Percentiles rank a stretch among this genome's conserved stretches.
These are phyloP conservation scores for Anguilla marmorata DNA, from an alignment of 2,797 vertebrate genomes.

Conservation along the genomic window DNA sequence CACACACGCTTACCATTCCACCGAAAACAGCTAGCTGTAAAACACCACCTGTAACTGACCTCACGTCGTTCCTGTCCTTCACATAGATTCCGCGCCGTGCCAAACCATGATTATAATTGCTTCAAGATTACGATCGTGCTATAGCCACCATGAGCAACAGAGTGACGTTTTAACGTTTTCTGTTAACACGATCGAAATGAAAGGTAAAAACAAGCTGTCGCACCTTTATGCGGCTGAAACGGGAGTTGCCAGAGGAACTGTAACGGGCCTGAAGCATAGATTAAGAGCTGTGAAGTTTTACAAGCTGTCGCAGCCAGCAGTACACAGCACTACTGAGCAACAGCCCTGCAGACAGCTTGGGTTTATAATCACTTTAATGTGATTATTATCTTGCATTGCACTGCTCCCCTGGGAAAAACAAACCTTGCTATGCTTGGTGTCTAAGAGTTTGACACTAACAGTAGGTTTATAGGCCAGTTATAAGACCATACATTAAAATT, in stretches of 20 bases:
- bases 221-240: neutral
- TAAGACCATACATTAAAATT: neutral
- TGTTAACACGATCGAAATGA: neutral
- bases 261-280: conserved; percentile 5
- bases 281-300: conserved; percentile 7
- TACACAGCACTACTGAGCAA: neutral
- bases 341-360: neutral
- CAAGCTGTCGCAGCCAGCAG: neutral
- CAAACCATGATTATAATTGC: neutral
- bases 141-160: neutral
- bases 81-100: neutral
- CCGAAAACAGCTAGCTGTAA: neutral
- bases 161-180: neutral
- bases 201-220: neutral
- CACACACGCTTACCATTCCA: neutral
- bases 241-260: neutral
- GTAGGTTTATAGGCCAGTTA: neutral
- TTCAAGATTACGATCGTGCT: neutral
- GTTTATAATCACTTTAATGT: conserved; percentile 16
- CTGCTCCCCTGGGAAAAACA: neutral
- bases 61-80: neutral
- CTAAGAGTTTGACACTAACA: neutral
- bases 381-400: conserved; percentile 5
- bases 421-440: neutral
- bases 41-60: neutral